Evolutionary conservation across 2,888 invertebrate genomes (phyloP).

Genomic region (Drosophila kambysellisi): DNA sequence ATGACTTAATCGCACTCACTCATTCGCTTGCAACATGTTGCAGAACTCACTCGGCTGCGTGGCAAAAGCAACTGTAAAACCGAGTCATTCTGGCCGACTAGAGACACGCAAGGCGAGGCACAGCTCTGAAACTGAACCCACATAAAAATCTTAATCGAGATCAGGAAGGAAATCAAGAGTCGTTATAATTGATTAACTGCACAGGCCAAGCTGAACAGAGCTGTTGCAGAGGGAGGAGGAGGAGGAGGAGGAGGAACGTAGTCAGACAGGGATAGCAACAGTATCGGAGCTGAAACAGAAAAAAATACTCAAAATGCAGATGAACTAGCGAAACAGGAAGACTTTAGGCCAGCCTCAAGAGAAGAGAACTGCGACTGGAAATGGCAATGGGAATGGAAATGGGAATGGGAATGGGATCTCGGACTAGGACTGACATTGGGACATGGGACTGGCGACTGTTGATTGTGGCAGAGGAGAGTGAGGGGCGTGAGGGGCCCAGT

Average conservation of each 20-base stretch:
- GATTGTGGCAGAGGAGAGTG: neutral
- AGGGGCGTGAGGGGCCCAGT: slow-evolving; percentile 50
- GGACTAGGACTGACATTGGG: neutral
- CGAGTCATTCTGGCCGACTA: slow-evolving; percentile 27
- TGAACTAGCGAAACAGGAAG: slow-evolving; percentile 74
- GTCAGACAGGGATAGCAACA: slow-evolving; percentile 5
- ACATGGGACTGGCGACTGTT: neutral
- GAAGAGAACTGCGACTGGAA: slow-evolving; percentile 17
- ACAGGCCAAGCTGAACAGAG: slow-evolving; percentile 35
- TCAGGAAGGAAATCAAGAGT: slow-evolving; percentile 85
- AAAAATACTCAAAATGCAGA: slow-evolving; percentile 68
- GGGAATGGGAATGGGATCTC: neutral
- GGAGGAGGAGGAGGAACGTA: neutral
- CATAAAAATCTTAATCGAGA: slow-evolving; percentile 81
- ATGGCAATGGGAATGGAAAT: slow-evolving; percentile 21
- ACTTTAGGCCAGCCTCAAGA: slow-evolving; percentile 46
- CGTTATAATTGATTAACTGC: slow-evolving; percentile 85
- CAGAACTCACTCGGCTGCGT: slow-evolving; percentile 2
- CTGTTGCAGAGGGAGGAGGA: too few relatives aligned
- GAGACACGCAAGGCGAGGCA: slow-evolving; percentile 35
- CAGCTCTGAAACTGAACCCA: slow-evolving; percentile 51
- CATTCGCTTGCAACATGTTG: slow-evolving; percentile 19
- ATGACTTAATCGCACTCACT: slow-evolving; percentile 63
- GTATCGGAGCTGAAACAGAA: slow-evolving; percentile 18
- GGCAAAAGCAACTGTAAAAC: slow-evolving; percentile 55